Evolutionary conservation across 2,888 invertebrate genomes (phyloP), one percentile per base, ranked within the genome.

Genomic region (Tricholauxania praeusta): DNA sequence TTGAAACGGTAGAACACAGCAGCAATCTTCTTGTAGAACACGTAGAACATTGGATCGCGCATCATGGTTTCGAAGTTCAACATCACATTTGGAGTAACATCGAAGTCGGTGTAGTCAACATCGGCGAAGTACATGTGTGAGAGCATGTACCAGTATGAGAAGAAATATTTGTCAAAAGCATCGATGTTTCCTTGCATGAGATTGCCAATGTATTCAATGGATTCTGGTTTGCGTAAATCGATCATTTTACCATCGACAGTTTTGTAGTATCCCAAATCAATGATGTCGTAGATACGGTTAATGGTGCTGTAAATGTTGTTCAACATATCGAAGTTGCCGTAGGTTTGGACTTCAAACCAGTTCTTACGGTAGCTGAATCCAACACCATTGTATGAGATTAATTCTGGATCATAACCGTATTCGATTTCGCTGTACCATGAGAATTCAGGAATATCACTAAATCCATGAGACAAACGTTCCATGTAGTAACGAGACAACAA

Each of bases 1-100:
- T 91, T 90, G 89, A 91, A 92, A 73, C 86, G 82, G 47, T 88
- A 85, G 89, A 91, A 91, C 63, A 91, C 86, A 47, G 87, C 83
- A 47, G 89, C 82, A 76, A 91, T 90, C 67, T 90, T 89, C 82
- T 91, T 91, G 81, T 91, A 91, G 53, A 93, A 86, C 78, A 90
- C 89, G 84, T 91, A 93, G 89, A 92, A 92, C 17, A 91, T 89
- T 5, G 93, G 93, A 81, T 94, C 93, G 75, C 93, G 91, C 72
- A 92, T 87, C 77, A 91, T 90, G 6, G 92, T 92, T 80, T 90
- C 89, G 79, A 89, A 90, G 78, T 92, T 89, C 82, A 93, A 91
- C 73, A 93, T 83, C 12, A 88, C 90, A 22, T 92, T 90, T 52
- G 93, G 92, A 0, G 88, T 86, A 72, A 86, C 82, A 6, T 68